These are phyloP conservation scores for Rosalia funebris DNA, from an alignment of 2,888 invertebrate genomes.

Conservation along the genomic window DNA sequence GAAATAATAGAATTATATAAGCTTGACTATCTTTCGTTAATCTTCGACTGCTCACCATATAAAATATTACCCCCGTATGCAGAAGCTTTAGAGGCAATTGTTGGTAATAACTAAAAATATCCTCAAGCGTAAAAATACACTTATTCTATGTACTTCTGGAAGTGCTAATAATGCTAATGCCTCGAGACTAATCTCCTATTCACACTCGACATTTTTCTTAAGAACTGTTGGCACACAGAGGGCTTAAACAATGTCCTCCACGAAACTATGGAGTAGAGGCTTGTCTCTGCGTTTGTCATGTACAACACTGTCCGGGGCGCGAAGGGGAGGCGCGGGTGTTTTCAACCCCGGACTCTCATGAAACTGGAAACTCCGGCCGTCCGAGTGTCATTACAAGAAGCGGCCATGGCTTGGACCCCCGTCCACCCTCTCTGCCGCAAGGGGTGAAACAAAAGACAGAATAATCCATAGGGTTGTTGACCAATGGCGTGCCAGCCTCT, in stretches of 20 bases:
- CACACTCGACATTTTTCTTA: constrained; percentile 32
- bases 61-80: too few relatives aligned
- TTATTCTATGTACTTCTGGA: background rate
- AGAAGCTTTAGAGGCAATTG: too few relatives aligned
- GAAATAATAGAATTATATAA: too few relatives aligned
- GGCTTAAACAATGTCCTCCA: constrained; percentile 48
- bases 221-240: constrained; percentile 44
- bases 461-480: constrained; percentile 65
- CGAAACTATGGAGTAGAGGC: constrained; percentile 41
- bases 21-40: too few relatives aligned
- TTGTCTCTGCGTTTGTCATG: constrained; percentile 53
- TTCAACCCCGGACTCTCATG: constrained; percentile 46
- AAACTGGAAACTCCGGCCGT: constrained; percentile 60
- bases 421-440: constrained; percentile 50
- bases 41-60: too few relatives aligned
- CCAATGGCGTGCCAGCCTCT: constrained; percentile 60
- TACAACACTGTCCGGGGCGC: constrained; percentile 38
- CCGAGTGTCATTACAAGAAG: constrained; percentile 64
- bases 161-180: constrained; percentile 13
- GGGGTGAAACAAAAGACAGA: constrained; percentile 65
- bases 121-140: background rate
- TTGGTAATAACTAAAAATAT: background rate
- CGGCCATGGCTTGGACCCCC: constrained; percentile 61
- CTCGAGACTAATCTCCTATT: constrained; percentile 12
- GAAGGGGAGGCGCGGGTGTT: constrained; percentile 41